These are phyloP conservation scores for Campoplex nolae DNA, from an alignment of 2,888 invertebrate genomes.

Conservation along the genomic window DNA sequence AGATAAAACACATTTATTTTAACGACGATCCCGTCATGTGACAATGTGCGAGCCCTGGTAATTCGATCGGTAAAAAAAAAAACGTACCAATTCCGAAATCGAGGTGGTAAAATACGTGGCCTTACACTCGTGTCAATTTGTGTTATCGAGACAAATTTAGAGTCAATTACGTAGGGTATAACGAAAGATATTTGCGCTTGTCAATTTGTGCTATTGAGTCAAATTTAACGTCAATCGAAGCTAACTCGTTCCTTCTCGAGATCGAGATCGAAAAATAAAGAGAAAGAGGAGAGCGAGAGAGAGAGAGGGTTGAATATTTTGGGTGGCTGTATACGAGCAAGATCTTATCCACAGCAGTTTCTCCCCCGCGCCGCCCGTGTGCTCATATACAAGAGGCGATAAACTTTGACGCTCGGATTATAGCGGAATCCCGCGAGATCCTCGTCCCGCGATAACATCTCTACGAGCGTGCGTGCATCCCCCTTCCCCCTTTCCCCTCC, in stretches of 20 bases:
- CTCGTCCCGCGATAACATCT: constrained; percentile 78
- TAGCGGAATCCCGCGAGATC: constrained; percentile 78
- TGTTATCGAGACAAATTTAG: constrained; percentile 31
- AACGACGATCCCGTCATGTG: background rate
- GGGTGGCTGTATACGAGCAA: constrained; percentile 53
- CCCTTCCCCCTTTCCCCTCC: constrained; percentile 25
- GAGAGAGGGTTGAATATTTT: constrained; percentile 53
- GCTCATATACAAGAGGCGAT: constrained; percentile 75
- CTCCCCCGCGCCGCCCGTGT: constrained; percentile 58
- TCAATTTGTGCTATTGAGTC: constrained; percentile 35
- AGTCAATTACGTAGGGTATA: constrained; percentile 27
- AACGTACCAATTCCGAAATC: background rate
- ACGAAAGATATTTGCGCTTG: constrained; percentile 3
- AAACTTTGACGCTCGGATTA: constrained; percentile 83
- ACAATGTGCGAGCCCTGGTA: background rate
- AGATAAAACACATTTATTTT: background rate
- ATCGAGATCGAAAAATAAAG: constrained; percentile 51
- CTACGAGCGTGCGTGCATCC: constrained; percentile 67
- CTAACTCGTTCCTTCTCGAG: constrained; percentile 40
- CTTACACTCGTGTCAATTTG: constrained; percentile 19
- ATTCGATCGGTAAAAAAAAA: background rate
- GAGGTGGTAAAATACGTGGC: background rate
- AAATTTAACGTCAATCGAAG: constrained; percentile 40
- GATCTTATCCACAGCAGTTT: constrained; percentile 70
- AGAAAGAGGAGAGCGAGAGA: constrained; percentile 44